Evolutionary conservation across 1,140 invertebrate genomes (phyloP), one percentile per base, ranked within the genome.

Genomic region (Anastrepha ludens): DNA sequence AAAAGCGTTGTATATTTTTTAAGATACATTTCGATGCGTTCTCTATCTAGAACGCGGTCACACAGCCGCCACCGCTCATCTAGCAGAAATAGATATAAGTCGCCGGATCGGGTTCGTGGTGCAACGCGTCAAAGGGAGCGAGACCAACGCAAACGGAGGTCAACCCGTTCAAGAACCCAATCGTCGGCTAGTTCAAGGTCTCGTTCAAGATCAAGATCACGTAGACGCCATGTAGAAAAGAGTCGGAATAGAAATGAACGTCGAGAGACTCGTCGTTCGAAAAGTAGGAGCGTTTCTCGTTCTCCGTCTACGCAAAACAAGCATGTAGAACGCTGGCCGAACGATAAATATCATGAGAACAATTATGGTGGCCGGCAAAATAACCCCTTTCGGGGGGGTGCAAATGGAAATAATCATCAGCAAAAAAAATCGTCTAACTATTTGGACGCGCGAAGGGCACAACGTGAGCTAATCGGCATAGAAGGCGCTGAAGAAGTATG

Each of bases 391-490:
- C 89, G 88, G 9, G 89, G 41, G 20, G 47, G 60, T 58, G 9
- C 13, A 9, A 64, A 62, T 64, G 58, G 41, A 58, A 55, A 60
- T 11, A 85, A 70, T 17, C 29, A 74, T 17, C 64, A 78, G 13
- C 86, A 89, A 65, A 85, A 85, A 39, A 89, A 88, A 44, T 87
- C 88, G 0, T 88, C 86, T 4, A 94, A 95, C 86, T 95, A 95
- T 70, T 93, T 96, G 89, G 96, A 96, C 90, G 94, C 95, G 0
- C 92, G 97, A 88, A 93, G 96, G 89, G 94, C 95, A 90, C 95
- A 97, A 88, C 93, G 97, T 78, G 97, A 97, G 88, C 94, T 95
- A 89, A 96, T 97, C 67, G 96, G 96, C 64, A 94, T 95, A 86
- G 93, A 95, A 87, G 96, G 96, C 13, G 95, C 96, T 6, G 92